Evolutionary conservation across 2,888 invertebrate species (phyloP), one percentile per base, ranked within the genome.

Genomic region (Drosophila lacicola): DNA sequence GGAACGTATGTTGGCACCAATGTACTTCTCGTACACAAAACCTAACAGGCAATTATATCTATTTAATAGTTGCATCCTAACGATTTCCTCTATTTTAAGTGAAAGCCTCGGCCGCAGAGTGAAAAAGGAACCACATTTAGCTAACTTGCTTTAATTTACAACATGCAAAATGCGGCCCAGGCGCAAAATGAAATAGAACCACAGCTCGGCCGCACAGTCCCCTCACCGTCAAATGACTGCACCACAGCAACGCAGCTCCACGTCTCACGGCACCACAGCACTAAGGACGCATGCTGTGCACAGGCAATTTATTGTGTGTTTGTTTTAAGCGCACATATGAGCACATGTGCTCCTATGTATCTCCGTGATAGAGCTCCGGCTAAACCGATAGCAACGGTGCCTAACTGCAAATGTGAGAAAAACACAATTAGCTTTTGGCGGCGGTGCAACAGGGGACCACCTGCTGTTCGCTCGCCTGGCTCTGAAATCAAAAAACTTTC

Each of bases 391-490:
- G 60, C 67, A 76, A 68, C 64, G 73, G 77, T 69, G 80, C 72
- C 72, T 73, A 83, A 84, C 89, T 84, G 89, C 78, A 89, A 87
- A 86, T 89, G 86, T 87, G 86, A 88, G 86, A 89, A 87, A 86
- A 87, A 89, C 88, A 88, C 88, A 87, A 87, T 87, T 87, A 88
- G 85, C 85, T 89, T 87, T 87, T 86, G 88, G 87, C 88, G 83
- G 83, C 88, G 70, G 72, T 74, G 80, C 71, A 79, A 62, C 68
- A 58, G 70, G 60, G 69, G 82, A 84, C 87, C 86, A 82, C 86
- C 86, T 87, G 89, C 88, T 82, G 85, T 50, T 83, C 75, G 58
- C 62, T 62, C 61, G 61, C 78, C 78, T 65, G 60, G 62, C 77
- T 65, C 57, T 47, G 58, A 78, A 75, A 73, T 71, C 70, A 64